Percentiles rank a stretch among this genome's conserved stretches.
phyloP scores from a whole-genome alignment of 2,113 vertebrate genomes.

The Ciconia maguari region DNA sequence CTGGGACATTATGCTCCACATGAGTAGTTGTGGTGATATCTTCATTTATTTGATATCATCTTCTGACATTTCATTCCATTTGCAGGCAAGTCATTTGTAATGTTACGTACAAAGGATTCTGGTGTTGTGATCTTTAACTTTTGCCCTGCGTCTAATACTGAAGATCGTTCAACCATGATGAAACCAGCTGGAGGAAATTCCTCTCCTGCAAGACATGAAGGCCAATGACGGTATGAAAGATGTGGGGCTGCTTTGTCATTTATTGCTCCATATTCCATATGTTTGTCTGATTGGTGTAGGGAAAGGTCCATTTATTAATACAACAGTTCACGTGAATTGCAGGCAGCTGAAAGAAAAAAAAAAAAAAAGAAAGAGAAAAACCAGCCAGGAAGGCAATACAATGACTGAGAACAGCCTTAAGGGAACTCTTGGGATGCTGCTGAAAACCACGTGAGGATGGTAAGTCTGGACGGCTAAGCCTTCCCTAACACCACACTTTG shows the following conservation, averaged over 20 bases:
- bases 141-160: constrained; percentile 1
- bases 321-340: neutral
- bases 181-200: constrained; percentile 34
- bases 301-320: constrained; percentile 17
- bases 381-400: neutral
- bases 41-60: constrained; percentile 35
- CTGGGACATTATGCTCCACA: constrained; percentile 24
- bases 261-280: neutral
- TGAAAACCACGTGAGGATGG: neutral
- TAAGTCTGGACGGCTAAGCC: neutral
- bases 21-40: constrained; percentile 11
- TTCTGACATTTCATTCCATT: neutral
- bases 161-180: neutral
- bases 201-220: neutral
- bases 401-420: neutral
- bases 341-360: neutral
- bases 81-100: constrained; percentile 6
- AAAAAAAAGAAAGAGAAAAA: neutral
- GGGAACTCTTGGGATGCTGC: neutral
- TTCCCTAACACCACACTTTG: neutral
- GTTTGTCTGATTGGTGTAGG: neutral
- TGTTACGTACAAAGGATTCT: neutral
- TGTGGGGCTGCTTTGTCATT: neutral
- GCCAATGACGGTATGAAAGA: neutral
- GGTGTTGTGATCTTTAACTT: constrained; percentile 35